Percentiles rank a stretch among this genome's conserved stretches.
These are phyloP conservation scores for Vespertilio murinus DNA, from an alignment of 2,797 vertebrate species.

Conservation along the genomic window DNA sequence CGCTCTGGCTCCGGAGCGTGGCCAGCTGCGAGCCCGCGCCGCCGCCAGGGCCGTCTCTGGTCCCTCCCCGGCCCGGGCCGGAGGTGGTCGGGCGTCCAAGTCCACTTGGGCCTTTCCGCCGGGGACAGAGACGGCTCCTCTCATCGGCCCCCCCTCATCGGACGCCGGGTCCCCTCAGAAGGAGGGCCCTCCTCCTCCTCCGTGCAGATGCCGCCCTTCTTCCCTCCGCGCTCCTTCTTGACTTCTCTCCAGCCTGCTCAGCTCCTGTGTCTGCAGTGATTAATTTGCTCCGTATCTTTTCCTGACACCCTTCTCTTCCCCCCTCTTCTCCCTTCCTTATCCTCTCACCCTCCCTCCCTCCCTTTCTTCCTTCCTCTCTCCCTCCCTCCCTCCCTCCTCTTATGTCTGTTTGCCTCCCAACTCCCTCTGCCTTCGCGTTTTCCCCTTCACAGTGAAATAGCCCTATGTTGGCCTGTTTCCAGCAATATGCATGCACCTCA, in stretches of 20 bases:
- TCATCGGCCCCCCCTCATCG: fast-evolving
- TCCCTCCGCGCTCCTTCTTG: not conserved
- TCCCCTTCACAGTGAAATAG: not conserved
- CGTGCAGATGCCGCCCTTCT: not conserved
- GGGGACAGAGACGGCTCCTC: not conserved
- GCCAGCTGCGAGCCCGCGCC: conserved; percentile 57
- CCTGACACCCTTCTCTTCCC: not conserved
- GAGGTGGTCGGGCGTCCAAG: not conserved
- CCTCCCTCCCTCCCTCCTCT: not conserved
- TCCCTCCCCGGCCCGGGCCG: conserved; percentile 49
- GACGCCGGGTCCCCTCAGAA: fast-evolving
- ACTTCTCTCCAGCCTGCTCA: conserved; percentile 5
- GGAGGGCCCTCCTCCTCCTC: fast-evolving
- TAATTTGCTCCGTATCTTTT: not conserved
- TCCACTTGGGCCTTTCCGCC: not conserved
- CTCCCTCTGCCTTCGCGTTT: not conserved
- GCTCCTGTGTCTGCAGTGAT: conserved; percentile 7
- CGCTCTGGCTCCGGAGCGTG: conserved; percentile 66
- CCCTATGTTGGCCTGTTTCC: not conserved
- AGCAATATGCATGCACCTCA: not conserved
- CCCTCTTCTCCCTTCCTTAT: not conserved
- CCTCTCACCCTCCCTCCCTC: not conserved
- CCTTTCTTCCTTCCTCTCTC: not conserved
- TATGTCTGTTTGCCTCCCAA: not conserved
- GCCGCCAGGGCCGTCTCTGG: conserved; percentile 40